These are phyloP conservation scores for Macropus fuliginosus DNA, from an alignment of 2,797 vertebrate species.

Conservation along the genomic window DNA sequence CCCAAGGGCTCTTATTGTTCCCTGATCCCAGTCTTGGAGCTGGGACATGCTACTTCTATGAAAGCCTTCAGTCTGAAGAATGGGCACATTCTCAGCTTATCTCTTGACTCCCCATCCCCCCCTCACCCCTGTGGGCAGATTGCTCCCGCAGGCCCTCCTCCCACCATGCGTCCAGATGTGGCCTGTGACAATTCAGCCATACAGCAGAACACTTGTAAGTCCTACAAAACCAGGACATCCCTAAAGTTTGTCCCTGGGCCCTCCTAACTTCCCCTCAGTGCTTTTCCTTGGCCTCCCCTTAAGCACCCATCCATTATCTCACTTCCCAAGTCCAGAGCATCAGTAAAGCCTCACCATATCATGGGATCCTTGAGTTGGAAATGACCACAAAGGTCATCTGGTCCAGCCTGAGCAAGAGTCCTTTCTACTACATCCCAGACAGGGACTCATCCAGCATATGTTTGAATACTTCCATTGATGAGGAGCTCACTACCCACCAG, in stretches of 20 bases:
- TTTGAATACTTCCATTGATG: not conserved
- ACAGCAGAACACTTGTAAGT: no score
- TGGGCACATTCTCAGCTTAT: not conserved
- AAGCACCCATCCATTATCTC: not conserved
- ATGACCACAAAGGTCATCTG: not conserved
- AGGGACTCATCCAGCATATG: not conserved
- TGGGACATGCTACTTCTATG: not conserved
- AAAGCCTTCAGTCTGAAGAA: not conserved
- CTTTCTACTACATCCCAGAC: not conserved
- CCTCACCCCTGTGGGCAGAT: not conserved
- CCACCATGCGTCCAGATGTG: not conserved
- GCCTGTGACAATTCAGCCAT: not conserved
- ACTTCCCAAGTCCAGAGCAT: not conserved
- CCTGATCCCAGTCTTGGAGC: not conserved
- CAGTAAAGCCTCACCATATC: not conserved
- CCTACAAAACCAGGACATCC: not conserved
- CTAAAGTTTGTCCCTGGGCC: not conserved
- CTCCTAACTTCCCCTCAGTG: not conserved
- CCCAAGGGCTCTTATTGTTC: not conserved
- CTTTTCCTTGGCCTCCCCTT: not conserved
- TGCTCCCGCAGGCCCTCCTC: not conserved
- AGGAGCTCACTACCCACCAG: not conserved
- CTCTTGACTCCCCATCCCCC: not conserved
- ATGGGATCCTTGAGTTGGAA: not conserved
- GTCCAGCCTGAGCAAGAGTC: not conserved